Percentiles rank a stretch among this genome's conserved stretches.
Evolutionary conservation across 2,113 vertebrate species (phyloP).

Genomic region (Chunga burmeisteri): DNA sequence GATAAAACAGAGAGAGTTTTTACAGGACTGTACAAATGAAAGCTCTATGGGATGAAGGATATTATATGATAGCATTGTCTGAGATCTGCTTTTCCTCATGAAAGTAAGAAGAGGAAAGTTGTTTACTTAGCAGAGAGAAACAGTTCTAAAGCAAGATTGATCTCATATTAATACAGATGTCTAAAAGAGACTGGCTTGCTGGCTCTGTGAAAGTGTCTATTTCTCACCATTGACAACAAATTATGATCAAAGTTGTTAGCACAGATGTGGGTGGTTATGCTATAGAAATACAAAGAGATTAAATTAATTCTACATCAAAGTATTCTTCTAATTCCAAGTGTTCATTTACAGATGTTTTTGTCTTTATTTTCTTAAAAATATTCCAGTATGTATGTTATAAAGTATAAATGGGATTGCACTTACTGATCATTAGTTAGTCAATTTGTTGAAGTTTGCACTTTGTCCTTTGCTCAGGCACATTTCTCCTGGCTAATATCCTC

Average conservation of each 20-base stretch:
- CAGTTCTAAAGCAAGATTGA: not conserved
- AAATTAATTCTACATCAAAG: not conserved
- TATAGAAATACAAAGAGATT: not conserved
- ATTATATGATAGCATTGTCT: not conserved
- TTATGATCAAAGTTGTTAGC: not conserved
- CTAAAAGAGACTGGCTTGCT: not conserved
- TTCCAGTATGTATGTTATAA: not conserved
- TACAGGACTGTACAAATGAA: not conserved
- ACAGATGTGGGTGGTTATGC: not conserved
- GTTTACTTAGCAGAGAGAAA: not conserved
- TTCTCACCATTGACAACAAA: not conserved
- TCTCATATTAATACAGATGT: not conserved
- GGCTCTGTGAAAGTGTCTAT: not conserved
- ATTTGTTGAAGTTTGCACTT: not conserved
- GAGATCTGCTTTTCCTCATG: not conserved
- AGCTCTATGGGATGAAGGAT: not conserved
- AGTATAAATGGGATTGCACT: not conserved
- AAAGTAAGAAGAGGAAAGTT: not conserved
- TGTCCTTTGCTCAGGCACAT: not conserved
- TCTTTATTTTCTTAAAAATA: not conserved
- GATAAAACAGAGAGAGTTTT: not conserved
- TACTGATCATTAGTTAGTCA: not conserved
- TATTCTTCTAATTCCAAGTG: not conserved
- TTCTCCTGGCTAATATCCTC: not conserved
- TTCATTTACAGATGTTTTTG: not conserved